Conservation (phyloP, 2,113 vertebrate genomes). For the Brienomyrus brachyistius region DNA sequence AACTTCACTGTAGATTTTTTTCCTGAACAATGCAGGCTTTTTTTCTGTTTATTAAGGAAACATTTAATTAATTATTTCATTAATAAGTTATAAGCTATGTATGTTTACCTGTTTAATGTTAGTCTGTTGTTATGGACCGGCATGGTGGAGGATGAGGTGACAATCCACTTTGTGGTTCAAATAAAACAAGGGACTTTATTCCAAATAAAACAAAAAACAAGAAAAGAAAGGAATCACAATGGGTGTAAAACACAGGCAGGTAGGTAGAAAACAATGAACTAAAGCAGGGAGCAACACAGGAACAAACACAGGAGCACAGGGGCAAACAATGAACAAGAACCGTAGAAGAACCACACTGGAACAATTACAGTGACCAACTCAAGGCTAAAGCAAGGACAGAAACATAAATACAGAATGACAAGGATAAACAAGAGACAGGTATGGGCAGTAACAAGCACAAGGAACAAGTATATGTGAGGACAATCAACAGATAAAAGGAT, state of each 20-base stretch:
- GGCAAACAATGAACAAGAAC: not conserved
- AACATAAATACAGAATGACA: not conserved
- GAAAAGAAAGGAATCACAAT: not conserved
- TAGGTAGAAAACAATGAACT: not conserved
- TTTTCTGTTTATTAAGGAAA: not conserved
- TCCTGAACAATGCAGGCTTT: not conserved
- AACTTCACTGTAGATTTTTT: not conserved
- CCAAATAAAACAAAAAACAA: not conserved
- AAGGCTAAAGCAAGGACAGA: not conserved
- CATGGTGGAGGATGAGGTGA: not conserved
- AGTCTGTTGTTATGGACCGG: not conserved
- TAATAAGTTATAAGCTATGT: not conserved
- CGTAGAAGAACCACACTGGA: not conserved
- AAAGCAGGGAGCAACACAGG: not conserved
- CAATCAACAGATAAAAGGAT: not conserved
- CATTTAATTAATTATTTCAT: not conserved
- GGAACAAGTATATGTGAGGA: not conserved
- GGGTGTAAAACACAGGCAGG: not conserved
- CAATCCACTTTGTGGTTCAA: not conserved
- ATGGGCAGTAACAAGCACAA: not conserved
- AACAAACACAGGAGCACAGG: too few relatives aligned
- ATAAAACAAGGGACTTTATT: not conserved
- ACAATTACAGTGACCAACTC: not conserved
- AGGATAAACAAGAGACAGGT: not conserved
- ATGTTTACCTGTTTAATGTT: not conserved